Base-by-base conservation (phyloP, 2,113 vertebrate genomes). In the Eulacestoma nigropectus region DNA sequence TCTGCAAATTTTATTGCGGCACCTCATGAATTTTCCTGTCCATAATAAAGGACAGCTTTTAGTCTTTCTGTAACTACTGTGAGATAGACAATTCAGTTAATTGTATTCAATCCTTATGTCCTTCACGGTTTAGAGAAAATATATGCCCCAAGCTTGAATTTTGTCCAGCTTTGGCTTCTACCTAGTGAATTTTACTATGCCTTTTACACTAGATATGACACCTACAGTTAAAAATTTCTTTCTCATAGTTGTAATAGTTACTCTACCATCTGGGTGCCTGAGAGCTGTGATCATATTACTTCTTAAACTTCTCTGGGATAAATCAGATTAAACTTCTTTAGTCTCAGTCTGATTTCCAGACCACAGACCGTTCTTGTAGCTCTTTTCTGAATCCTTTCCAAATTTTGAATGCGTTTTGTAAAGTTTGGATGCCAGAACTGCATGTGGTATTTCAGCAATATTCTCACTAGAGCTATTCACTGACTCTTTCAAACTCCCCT, bases 311-410 rank as follows among this genome's bases (percentile, higher is more conserved):
- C 90, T 74, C 82, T 88, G 85, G 75, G 75, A 88, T 90, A 91
- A 94, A 95, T 88, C 96, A 95, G 85, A 93, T 86, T 93, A 91
- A 93, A 79, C 72, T 74, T 86, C 92, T 95, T 96, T 88, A 84
- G 92, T 93, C 72, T 94, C 90, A 93, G 84, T 56, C 95, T 97
- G 85, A 91, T 95, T 96, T 96, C 85, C 75, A 94, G 90, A 93
- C 84, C 85, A 88, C 75, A 77, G 92, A 87, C 93, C 84, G 93
- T 63, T 93, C 85, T 47, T 52, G 35, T 64, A 95, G 79, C 47
- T 92, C 35, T 96, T 90, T 93, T 90, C 82, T 93, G 96, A 95
- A 80, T 52, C 4, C 16, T 33, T 94, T 94, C 93, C 95, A 92
- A 96, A 77, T 63, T 85, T 56, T 83, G 68, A 88, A 79, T 62